These are phyloP conservation scores for Melanostoma mellinum DNA, from an alignment of 2,888 invertebrate genomes.

Conservation along the genomic window DNA sequence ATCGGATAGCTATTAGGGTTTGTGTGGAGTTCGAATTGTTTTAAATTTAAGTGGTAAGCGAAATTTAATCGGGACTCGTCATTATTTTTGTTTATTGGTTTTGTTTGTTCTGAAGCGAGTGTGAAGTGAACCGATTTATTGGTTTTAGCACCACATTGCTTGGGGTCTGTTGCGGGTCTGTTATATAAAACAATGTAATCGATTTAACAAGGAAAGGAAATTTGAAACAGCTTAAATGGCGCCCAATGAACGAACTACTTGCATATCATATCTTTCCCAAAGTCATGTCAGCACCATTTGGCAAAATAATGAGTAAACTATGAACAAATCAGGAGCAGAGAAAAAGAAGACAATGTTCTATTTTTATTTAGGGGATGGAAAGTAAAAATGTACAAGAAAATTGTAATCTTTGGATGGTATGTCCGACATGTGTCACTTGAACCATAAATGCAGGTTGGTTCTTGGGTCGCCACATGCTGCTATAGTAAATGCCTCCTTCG, in stretches of 20 bases:
- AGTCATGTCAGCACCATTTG: conserved; percentile 14
- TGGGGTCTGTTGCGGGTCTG: conserved; percentile 24
- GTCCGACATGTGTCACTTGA: conserved; percentile 58
- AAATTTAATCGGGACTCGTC: conserved; percentile 55
- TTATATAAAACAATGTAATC: conserved; percentile 12
- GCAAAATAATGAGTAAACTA: conserved; percentile 1
- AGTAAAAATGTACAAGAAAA: conserved; percentile 2
- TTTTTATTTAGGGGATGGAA: conserved; percentile 48
- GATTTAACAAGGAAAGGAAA: background rate
- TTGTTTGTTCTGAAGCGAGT: conserved; percentile 27
- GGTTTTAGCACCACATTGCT: conserved; percentile 9
- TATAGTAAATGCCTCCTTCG: background rate
- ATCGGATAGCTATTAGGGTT: conserved; percentile 45
- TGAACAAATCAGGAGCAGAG: background rate
- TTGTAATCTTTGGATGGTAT: conserved; percentile 39
- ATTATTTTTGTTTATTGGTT: conserved; percentile 9
- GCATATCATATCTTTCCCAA: background rate
- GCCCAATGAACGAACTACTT: no score
- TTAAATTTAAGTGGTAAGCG: conserved; percentile 36
- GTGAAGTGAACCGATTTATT: conserved; percentile 53
- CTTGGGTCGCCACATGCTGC: conserved; percentile 13
- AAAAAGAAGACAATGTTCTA: no score
- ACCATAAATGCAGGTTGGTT: conserved; percentile 29
- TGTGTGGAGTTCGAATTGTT: conserved; percentile 32
- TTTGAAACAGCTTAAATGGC: no score